Evolutionary conservation across 2,113 vertebrate species (phyloP), one percentile per base, ranked within the genome.

Genomic region (Chlorodrepanis virens): DNA sequence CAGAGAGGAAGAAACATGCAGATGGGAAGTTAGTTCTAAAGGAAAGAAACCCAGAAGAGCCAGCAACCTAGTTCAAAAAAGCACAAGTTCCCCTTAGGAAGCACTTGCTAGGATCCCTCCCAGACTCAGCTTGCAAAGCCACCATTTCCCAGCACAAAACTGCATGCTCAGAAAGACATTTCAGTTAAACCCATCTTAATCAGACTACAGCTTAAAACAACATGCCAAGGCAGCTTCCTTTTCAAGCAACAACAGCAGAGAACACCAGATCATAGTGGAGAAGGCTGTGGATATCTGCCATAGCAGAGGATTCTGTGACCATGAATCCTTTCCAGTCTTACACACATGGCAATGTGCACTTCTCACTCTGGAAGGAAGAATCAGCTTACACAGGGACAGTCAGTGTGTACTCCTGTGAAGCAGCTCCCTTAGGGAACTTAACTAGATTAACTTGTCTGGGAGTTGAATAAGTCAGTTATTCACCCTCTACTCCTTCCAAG

Each of bases 1-100:
- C 97, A 96, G 90, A 94, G 79, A 96, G 97, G 97, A 97, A 97
- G 94, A 98, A 89, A 97, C 80, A 97, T 94, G 97, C 59, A 94
- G 84, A 95, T 93, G 96, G 96, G 95, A 96, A 95, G 93, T 97
- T 96, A 98, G 96, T 96, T 96, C 85, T 88, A 87, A 91, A 94
- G 90, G 87, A 93, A 82, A 95, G 88, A 91, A 90, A 74, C 78
- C 70, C 90, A 86, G 40, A 85, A 89, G 63, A 63, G 80, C 35
- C 78, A 92, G 90, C 87, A 95, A 96, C 79, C 87, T 82, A 33
- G 23, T 79, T 93, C 45, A 65, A 87, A 75, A 77, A 90, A 64
- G 82, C 85, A 61, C 40, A 42, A 42, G 77, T 82, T 96, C 91
- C 90, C 90, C 79, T 54, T 47, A 81, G 78, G 91, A 96, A 96